A percentile compares a stretch with the other conserved stretches of the same genome.
Evolutionary conservation across 2,113 vertebrate genomes (phyloP).

Genomic region (Antechinus stuartii): DNA sequence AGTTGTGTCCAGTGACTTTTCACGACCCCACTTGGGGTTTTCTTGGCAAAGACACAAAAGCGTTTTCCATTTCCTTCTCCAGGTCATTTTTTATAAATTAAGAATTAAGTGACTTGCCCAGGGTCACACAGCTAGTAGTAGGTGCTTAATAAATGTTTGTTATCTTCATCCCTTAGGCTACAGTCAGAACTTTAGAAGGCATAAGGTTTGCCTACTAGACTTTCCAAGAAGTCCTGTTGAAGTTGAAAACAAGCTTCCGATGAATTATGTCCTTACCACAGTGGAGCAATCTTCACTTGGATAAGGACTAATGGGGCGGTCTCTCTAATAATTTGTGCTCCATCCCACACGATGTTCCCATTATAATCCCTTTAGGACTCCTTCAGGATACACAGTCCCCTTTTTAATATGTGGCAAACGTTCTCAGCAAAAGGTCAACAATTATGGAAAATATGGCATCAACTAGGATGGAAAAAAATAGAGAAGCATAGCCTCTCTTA

Average conservation of each 20-base stretch:
- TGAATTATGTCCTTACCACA: not conserved
- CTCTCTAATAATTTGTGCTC: not conserved
- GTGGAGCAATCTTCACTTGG: not conserved
- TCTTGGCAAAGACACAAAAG: not conserved
- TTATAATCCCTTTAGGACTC: not conserved
- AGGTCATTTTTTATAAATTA: too few species aligned
- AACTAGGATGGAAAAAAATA: conserved; percentile 3
- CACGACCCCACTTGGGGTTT: not conserved
- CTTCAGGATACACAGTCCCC: conserved; percentile 5
- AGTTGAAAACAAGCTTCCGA: conserved; percentile 14
- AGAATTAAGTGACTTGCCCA: too few species aligned
- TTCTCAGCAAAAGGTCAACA: conserved; percentile 5
- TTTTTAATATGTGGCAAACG: not conserved
- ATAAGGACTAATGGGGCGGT: not conserved
- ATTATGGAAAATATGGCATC: not conserved
- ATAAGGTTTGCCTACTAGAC: not conserved
- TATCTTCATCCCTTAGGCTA: conserved; percentile 12
- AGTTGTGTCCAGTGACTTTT: too few species aligned
- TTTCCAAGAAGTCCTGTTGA: conserved; percentile 30
- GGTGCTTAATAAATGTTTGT: too few species aligned
- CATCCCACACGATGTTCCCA: not conserved
- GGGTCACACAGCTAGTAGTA: too few species aligned
- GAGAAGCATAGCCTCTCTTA: not conserved
- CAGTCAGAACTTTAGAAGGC: conserved; percentile 11
- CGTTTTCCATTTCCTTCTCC: too few species aligned